phyloP scores from a whole-genome alignment of 2,888 invertebrate species.

The Caenorhabditis sp. region DNA sequence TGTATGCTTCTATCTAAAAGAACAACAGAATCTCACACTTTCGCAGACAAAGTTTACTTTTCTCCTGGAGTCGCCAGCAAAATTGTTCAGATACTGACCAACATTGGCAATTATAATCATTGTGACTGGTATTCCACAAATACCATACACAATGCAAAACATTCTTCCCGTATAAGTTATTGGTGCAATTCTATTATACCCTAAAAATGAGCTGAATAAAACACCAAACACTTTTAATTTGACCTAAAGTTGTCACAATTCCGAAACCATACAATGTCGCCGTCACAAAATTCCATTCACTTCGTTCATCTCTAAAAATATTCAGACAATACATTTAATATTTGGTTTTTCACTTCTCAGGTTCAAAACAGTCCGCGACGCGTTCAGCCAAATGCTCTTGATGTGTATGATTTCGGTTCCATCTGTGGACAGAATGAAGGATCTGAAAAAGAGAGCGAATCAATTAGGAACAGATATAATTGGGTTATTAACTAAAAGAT shows the following conservation, averaged over 20 bases:
- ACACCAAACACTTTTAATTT: neutral
- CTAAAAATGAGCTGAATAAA: slow-evolving; percentile 41
- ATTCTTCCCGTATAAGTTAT: slow-evolving; percentile 80
- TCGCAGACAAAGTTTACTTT: slow-evolving; percentile 64
- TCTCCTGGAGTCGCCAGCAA: slow-evolving; percentile 78
- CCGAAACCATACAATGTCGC: slow-evolving; percentile 82
- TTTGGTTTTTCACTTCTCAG: slow-evolving; percentile 47
- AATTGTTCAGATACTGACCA: slow-evolving; percentile 81
- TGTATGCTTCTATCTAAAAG: slow-evolving; percentile 65
- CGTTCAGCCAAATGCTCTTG: slow-evolving; percentile 36
- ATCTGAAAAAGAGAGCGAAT: slow-evolving; percentile 46
- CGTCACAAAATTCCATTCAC: slow-evolving; percentile 80
- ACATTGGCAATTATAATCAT: slow-evolving; percentile 83
- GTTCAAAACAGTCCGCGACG: slow-evolving; percentile 66
- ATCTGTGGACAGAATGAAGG: slow-evolving; percentile 45
- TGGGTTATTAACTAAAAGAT: slow-evolving; percentile 6
- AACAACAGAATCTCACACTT: neutral
- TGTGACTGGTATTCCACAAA: slow-evolving; percentile 81
- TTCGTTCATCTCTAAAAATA: slow-evolving; percentile 67
- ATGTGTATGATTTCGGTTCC: slow-evolving; percentile 33
- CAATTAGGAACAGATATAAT: neutral
- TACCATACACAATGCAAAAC: slow-evolving; percentile 81
- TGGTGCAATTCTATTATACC: slow-evolving; percentile 82
- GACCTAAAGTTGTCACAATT: slow-evolving; percentile 81
- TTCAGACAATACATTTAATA: neutral